Conservation (phyloP, 2,113 vertebrate species). For the Rhynchomys soricoides region DNA sequence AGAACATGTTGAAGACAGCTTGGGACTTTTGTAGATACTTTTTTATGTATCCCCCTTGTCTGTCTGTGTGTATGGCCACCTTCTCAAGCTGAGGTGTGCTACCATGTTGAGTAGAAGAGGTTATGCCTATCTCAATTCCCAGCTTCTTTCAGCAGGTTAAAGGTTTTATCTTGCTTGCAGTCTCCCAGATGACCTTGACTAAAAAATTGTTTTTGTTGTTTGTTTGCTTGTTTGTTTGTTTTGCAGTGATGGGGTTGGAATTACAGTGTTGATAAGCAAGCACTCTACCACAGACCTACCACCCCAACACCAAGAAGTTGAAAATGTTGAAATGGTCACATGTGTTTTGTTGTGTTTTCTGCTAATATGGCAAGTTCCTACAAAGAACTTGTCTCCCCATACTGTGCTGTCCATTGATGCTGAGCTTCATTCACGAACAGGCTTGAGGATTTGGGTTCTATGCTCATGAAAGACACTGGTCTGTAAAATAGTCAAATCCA, state of each 20-base stretch:
- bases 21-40: neutral
- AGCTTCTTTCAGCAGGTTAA: neutral
- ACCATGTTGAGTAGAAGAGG: fast-evolving
- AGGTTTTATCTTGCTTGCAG: no score
- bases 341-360: no score
- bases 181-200: neutral
- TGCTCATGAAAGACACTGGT: neutral
- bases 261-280: neutral
- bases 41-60: neutral
- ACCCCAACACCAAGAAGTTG: neutral
- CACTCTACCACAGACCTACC: neutral
- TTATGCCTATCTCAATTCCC: fast-evolving
- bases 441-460: neutral
- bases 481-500: neutral
- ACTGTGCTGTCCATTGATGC: no score
- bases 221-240: neutral
- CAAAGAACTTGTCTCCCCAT: neutral
- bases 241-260: neutral
- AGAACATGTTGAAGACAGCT: neutral
- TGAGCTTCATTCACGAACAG: fast-evolving
- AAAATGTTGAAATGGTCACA: neutral
- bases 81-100: neutral
- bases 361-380: neutral
- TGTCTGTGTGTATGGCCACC: neutral
- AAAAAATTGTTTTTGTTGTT: neutral